phyloP scores from a whole-genome alignment of 2,797 vertebrate genomes.

The Adelosebastes latens region DNA sequence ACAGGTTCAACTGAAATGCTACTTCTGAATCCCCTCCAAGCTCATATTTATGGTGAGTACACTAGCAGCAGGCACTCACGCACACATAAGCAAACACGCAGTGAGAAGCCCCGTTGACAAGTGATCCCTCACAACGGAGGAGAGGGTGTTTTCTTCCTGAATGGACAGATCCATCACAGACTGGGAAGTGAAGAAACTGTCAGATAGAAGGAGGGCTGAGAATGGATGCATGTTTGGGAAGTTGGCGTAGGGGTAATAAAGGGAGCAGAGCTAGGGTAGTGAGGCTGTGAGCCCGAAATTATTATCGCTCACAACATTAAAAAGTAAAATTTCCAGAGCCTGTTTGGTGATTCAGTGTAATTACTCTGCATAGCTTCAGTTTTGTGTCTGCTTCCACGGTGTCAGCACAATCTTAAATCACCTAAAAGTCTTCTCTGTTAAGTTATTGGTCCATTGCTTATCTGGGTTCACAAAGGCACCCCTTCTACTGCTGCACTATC shows the following conservation, averaged over 20 bases:
- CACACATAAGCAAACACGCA: constrained; percentile 17
- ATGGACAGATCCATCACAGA: constrained; percentile 50
- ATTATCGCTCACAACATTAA: constrained; percentile 22
- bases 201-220: constrained; percentile 11
- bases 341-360: constrained; percentile 37
- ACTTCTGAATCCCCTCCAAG: constrained; percentile 47
- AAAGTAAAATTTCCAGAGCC: constrained; percentile 9
- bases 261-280: not conserved
- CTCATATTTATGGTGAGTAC: constrained; percentile 47
- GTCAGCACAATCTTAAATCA: constrained; percentile 53
- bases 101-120: constrained; percentile 27
- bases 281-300: not conserved
- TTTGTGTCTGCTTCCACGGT: constrained; percentile 29
- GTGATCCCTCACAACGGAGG: constrained; percentile 50
- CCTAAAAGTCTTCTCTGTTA: constrained; percentile 28
- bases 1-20: constrained; percentile 28
- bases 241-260: constrained; percentile 21
- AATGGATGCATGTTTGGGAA: constrained; percentile 18
- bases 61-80: constrained; percentile 5
- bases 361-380: constrained; percentile 32
- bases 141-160: constrained; percentile 34
- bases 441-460: constrained; percentile 44
- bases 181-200: constrained; percentile 33
- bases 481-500: constrained; percentile 24
- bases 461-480: constrained; percentile 46